A percentile compares a stretch with the other conserved stretches of the same genome.
phyloP scores from a whole-genome alignment of 1,140 invertebrate species.

The Drosophila serrata region DNA sequence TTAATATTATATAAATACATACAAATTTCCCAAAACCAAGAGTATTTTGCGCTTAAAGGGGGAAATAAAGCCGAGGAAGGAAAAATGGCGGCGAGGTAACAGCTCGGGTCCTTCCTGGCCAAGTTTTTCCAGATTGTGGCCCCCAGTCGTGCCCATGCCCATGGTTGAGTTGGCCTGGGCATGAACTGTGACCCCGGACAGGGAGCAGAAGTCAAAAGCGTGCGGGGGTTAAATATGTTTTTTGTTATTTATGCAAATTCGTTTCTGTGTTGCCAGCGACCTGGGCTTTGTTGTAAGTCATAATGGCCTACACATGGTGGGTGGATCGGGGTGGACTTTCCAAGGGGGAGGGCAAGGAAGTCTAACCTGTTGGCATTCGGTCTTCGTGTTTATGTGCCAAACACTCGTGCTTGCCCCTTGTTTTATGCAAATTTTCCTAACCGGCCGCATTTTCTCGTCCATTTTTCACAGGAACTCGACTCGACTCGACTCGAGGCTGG shows the following conservation, averaged over 20 bases:
- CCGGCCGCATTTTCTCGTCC: constrained; percentile 72
- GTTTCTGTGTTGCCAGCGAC: constrained; percentile 72
- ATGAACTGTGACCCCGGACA: constrained; percentile 58
- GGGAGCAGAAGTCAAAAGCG: constrained; percentile 52
- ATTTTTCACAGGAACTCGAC: constrained; percentile 64
- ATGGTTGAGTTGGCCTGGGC: constrained; percentile 61
- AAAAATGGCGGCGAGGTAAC: constrained; percentile 48
- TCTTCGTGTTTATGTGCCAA: constrained; percentile 76
- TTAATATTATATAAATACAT: not conserved
- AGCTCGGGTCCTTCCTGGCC: constrained; percentile 49
- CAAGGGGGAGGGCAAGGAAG: not conserved
- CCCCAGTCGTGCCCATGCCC: constrained; percentile 25
- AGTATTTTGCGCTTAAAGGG: constrained; percentile 13
- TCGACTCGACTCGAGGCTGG: not conserved
- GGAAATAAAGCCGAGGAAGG: constrained; percentile 29
- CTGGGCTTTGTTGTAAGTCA: constrained; percentile 79
- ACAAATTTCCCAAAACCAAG: not conserved
- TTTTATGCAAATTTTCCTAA: constrained; percentile 76
- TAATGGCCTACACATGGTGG: constrained; percentile 62
- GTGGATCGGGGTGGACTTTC: not conserved
- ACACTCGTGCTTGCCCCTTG: constrained; percentile 54
- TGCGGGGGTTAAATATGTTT: constrained; percentile 79
- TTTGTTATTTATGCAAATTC: constrained; percentile 83
- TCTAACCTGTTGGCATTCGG: constrained; percentile 77
- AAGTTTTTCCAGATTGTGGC: constrained; percentile 74